Base-by-base conservation (phyloP, 2,888 invertebrate species). In the Xestia rhomboidea region DNA sequence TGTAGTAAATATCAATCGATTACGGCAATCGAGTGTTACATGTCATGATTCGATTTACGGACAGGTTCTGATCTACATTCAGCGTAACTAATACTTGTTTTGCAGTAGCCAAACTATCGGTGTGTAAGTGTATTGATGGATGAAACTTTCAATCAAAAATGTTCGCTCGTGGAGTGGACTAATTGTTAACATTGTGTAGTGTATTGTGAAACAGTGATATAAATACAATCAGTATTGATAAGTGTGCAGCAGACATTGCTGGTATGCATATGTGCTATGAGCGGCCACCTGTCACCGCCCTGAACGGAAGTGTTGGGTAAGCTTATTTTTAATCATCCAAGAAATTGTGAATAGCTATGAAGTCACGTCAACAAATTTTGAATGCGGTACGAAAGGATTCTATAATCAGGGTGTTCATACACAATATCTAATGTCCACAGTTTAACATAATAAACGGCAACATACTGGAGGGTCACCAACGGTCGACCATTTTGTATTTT, bases 231-330 rank as follows among this genome's bases (percentile, higher is more conserved):
- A 91, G 91, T 89, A 90, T 89, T 83, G 88, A 92, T 89, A 93
- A 93, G 90, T 90, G 92, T 89, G 85, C 89, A 83, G 91, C 89
- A 88, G 93, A 88, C 91, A 89, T 91, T 89, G 94, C 93, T 95
- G 96, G 94, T 92, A 96, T 96, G 96, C 96, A 96, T 95, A 93
- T 96, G 96, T 96, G 96, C 91, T 96, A 96, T 95, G 96, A 96
- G 92, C 91, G 96, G 90, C 96, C 96, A 79, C 82, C 89, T 95
- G 96, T 96, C 91, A 94, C 94, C 93, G 92, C 95, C 93, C 93
- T 96, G 93, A 96, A 96, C 95, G 95, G 95, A 91, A 92, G 93
- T 84, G 94, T 95, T 88, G 96, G 96, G 96, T 96, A 95, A 95
- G 93, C 72, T 78, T 57, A 44, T 74, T 44, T 70, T 60, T 10